Conservation (phyloP, 2,797 vertebrate species). For the Neopelma chrysocephalum region DNA sequence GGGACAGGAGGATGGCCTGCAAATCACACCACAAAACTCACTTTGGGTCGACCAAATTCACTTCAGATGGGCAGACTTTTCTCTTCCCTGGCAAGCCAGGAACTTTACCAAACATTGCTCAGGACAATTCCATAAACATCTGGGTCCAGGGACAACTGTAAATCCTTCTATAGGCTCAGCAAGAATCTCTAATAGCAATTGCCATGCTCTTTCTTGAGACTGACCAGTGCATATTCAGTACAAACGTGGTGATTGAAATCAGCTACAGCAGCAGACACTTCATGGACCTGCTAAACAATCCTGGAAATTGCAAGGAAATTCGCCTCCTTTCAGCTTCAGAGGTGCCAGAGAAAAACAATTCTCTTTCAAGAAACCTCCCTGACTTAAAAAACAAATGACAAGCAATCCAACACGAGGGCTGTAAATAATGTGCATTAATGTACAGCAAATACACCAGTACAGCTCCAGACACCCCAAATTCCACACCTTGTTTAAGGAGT, state of each 20-base stretch:
- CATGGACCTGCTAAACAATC: neutral
- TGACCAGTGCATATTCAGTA: neutral
- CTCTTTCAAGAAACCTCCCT: neutral
- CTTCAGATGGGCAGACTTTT: neutral
- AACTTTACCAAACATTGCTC: neutral
- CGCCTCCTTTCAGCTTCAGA: neutral
- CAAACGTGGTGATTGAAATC: neutral
- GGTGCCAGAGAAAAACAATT: neutral
- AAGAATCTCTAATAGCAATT: neutral
- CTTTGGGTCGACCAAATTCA: neutral
- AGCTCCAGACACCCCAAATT: neutral
- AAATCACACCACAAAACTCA: neutral
- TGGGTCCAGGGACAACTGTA: neutral
- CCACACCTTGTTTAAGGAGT: neutral
- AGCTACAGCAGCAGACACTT: neutral
- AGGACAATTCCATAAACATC: neutral
- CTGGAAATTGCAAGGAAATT: neutral
- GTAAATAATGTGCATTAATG: neutral
- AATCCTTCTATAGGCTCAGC: neutral
- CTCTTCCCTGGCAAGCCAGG: neutral
- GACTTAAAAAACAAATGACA: neutral
- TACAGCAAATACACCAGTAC: neutral
- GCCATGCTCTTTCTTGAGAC: neutral
- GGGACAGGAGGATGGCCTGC: constrained; percentile 91
- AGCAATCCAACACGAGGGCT: neutral